phyloP scores from a whole-genome alignment of 2,797 vertebrate genomes.

The Gadopsis bispinosus region DNA sequence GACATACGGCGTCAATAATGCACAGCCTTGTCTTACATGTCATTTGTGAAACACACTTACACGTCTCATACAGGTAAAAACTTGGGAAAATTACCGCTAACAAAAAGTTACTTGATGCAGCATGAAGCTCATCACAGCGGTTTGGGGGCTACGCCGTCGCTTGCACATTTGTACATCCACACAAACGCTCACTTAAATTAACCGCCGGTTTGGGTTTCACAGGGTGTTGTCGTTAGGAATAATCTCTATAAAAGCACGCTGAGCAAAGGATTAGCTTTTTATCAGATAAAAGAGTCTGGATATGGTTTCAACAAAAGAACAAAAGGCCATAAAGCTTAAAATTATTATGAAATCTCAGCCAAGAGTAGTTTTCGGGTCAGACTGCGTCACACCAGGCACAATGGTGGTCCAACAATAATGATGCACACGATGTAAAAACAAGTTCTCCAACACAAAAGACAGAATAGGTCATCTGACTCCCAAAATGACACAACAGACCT shows the following conservation, averaged over 20 bases:
- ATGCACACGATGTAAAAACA: no score
- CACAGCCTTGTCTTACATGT: not conserved
- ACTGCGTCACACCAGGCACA: not conserved
- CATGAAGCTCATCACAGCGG: not conserved
- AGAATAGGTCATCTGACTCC: no score
- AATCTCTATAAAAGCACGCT: slow-evolving; percentile 56
- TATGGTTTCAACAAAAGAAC: not conserved
- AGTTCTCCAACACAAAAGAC: no score
- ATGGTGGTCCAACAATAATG: not conserved
- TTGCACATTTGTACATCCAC: not conserved
- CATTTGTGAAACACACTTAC: no score
- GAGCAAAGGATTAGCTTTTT: slow-evolving; percentile 43
- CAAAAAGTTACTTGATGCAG: not conserved
- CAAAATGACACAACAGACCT: no score
- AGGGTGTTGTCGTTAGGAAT: not conserved
- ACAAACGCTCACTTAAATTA: slow-evolving; percentile 29
- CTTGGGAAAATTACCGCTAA: no score
- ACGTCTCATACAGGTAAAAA: no score
- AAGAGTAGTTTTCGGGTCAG: not conserved
- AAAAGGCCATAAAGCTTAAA: not conserved
- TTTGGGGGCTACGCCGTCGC: no score
- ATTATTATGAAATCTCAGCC: not conserved
- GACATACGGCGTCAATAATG: not conserved
- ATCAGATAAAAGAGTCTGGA: slow-evolving; percentile 15
- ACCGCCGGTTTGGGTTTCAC: slow-evolving; percentile 33